These are phyloP conservation scores for Eretmodus cyanostictus DNA, from an alignment of 2,113 vertebrate genomes.

Conservation along the genomic window DNA sequence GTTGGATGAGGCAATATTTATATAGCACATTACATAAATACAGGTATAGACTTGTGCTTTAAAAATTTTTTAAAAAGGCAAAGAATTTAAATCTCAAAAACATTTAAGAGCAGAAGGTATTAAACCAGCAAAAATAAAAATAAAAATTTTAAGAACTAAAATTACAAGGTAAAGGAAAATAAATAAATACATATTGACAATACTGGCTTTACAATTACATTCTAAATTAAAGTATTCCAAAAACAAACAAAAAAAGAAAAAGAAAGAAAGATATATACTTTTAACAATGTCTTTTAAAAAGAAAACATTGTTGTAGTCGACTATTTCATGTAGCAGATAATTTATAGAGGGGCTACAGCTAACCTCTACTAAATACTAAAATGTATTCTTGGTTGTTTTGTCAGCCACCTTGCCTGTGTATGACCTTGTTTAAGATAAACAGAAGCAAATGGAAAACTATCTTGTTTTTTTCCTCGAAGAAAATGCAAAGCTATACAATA, in stretches of 20 bases:
- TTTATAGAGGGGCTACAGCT: neutral
- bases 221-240: neutral
- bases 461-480: neutral
- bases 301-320: accelerated
- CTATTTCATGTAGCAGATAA: neutral
- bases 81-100: neutral
- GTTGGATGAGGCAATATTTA: neutral
- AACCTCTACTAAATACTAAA: neutral
- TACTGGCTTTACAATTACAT: neutral
- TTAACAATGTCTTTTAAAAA: neutral
- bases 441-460: neutral
- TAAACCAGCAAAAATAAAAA: neutral
- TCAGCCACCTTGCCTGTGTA: neutral
- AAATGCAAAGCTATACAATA: neutral
- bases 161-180: neutral
- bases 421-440: neutral
- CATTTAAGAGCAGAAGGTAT: neutral
- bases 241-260: neutral
- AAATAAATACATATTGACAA: neutral
- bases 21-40: neutral
- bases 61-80: neutral
- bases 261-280: neutral
- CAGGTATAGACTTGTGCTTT: neutral
- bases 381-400: neutral
- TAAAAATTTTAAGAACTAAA: neutral